Evolutionary conservation across 2,797 vertebrate species (phyloP), one percentile per base, ranked within the genome.

Genomic region (Coccyzus lansbergi): DNA sequence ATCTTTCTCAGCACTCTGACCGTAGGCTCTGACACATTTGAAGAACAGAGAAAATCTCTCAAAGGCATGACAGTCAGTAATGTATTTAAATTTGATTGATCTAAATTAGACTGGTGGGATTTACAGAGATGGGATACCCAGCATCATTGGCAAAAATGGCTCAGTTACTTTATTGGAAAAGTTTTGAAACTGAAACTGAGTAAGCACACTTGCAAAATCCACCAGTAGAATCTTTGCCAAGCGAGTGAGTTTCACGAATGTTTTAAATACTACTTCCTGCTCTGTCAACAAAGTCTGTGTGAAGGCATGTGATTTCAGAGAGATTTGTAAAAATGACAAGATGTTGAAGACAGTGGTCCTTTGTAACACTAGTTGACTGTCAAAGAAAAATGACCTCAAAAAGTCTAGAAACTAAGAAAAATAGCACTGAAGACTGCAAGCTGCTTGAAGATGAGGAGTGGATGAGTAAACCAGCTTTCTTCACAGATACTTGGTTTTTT

Each of bases 241-340:
- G 21, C 0, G 42, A 71, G 24, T 29, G 2, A 65, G n/a, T 62
- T 83, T 67, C 67, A 44, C 0, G 0, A n/a, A 7, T 5, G 0
- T 69, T 93, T 92, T 81, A 86, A 88, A 58, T 71, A 48, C 48
- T 84, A 69, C 12, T 93, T n/a, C 71, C 67, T 88, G 58, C 51
- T 82, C 28, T 48, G 85, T 52, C 91, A 89, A 86, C 76, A 75
- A 67, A 87, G 24, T 34, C 79, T 53, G 19, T 69, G 38, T n/a
- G 72, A 81, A 93, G 46, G 21, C 49, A 71, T 83, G 80, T 74
- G 16, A 83, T 71, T 93, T 91, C 44, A 74, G 58, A 80, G 26
- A 80, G 25, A 69, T 76, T 67, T 81, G 36, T 68, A 64, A 81
- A 91, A 88, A 81, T n/a, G 31, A 86, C 80, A 92, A 33, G 38